Evolutionary conservation across 64 coral and sea anemone species (phyloP).

Genomic region (Stichodactyla helianthus): DNA sequence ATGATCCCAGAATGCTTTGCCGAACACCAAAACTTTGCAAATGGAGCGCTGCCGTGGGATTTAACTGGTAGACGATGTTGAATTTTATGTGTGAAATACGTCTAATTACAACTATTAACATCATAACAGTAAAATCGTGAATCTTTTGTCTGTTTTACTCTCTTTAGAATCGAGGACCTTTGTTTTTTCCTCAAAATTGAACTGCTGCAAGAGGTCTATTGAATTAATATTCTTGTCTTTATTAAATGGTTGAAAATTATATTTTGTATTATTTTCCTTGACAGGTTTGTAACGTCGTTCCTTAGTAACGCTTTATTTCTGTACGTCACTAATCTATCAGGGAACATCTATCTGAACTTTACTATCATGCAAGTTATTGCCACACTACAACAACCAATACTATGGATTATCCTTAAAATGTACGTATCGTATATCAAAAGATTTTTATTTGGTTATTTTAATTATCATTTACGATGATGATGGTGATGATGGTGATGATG

Average conservation of each 20-base stretch:
- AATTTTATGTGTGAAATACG: no score
- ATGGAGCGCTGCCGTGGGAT: background rate
- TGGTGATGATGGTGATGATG: no score
- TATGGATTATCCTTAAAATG: conserved; percentile 3
- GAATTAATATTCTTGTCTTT: no score
- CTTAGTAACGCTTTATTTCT: background rate
- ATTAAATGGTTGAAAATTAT: no score
- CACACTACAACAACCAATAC: background rate
- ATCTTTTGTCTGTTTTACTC: no score
- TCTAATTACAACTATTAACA: no score
- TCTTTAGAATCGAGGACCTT: no score
- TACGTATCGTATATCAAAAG: background rate
- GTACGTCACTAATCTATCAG: conserved; percentile 1
- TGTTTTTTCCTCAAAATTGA: no score
- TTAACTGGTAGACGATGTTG: background rate
- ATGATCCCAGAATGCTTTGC: background rate
- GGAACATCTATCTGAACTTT: conserved; percentile 21
- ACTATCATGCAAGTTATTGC: background rate
- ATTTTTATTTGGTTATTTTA: no score
- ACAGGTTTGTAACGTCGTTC: conserved; percentile 1
- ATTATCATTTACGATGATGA: no score
- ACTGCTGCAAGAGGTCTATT: no score
- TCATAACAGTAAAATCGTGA: no score
- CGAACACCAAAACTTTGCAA: conserved; percentile 20
- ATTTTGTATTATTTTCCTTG: background rate